Conservation (phyloP, 2,888 invertebrate genomes). For the Phortica magna region DNA sequence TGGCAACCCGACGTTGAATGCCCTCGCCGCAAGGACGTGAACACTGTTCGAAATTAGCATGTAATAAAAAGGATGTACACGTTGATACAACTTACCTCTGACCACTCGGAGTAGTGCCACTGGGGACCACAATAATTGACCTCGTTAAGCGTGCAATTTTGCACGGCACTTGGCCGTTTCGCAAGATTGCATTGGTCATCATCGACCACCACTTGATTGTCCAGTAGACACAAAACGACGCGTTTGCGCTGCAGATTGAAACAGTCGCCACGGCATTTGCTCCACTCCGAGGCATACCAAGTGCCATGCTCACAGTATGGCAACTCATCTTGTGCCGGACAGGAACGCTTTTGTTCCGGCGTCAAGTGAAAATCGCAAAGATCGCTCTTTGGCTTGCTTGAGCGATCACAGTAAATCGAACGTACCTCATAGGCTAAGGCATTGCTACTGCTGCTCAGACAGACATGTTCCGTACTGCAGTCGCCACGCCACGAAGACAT, state of each 20-base stretch:
- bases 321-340: conserved; percentile 75
- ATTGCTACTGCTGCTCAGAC: conserved; percentile 79
- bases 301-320: conserved; percentile 82
- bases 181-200: conserved; percentile 80
- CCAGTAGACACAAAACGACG: conserved; percentile 63
- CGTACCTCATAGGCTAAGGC: conserved; percentile 86
- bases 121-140: conserved; percentile 71
- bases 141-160: conserved; percentile 80
- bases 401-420: conserved; percentile 83
- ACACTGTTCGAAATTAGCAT: conserved; percentile 76
- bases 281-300: conserved; percentile 90
- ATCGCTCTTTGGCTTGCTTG: conserved; percentile 80
- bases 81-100: conserved; percentile 77
- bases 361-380: conserved; percentile 80
- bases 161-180: conserved; percentile 82
- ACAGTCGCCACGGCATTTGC: conserved; percentile 76
- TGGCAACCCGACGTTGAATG: conserved; percentile 79
- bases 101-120: conserved; percentile 82
- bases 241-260: conserved; percentile 66
- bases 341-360: conserved; percentile 83
- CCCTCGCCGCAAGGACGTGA: conserved; percentile 80
- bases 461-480: conserved; percentile 80
- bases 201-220: conserved; percentile 59
- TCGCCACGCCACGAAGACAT: conserved; percentile 72
- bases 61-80: not conserved